Conservation (phyloP, 35 echinoderm and acorn worm genomes). For the Acanthaster planci region DNA sequence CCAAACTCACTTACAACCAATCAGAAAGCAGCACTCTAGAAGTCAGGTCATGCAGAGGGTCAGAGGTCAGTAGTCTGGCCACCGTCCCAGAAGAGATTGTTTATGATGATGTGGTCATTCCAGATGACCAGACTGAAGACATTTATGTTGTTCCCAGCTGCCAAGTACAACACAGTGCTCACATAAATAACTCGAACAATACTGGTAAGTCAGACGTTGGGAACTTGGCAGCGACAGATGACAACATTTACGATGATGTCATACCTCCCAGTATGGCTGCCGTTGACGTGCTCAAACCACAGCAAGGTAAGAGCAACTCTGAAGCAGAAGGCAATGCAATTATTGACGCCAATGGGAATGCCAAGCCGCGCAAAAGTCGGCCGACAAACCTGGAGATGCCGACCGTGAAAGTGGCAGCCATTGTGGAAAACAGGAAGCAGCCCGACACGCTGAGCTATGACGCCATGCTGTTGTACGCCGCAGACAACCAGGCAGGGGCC, state of each 20-base stretch:
- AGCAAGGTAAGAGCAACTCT: neutral
- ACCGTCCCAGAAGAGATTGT: no score
- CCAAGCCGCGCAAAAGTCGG: neutral
- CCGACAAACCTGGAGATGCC: constrained; percentile 14
- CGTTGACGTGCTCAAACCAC: neutral
- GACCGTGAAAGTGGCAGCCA: neutral
- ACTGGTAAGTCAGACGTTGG: neutral
- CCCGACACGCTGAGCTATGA: neutral
- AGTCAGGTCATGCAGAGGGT: neutral
- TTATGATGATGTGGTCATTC: no score
- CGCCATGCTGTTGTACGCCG: neutral
- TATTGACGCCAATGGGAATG: neutral
- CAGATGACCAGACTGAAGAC: neutral
- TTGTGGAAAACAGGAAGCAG: neutral
- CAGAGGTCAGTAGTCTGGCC: neutral
- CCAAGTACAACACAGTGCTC: neutral
- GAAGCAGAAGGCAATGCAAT: neutral
- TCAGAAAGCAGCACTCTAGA: neutral
- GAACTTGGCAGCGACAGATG: neutral
- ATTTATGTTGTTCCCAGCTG: neutral
- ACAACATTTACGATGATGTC: constrained; percentile 16
- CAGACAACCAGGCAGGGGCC: neutral
- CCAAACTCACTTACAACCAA: neutral
- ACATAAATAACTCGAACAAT: neutral
- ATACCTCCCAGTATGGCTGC: neutral